These are phyloP conservation scores for Prionace glauca DNA, from an alignment of 2,797 vertebrate genomes.

Conservation along the genomic window DNA sequence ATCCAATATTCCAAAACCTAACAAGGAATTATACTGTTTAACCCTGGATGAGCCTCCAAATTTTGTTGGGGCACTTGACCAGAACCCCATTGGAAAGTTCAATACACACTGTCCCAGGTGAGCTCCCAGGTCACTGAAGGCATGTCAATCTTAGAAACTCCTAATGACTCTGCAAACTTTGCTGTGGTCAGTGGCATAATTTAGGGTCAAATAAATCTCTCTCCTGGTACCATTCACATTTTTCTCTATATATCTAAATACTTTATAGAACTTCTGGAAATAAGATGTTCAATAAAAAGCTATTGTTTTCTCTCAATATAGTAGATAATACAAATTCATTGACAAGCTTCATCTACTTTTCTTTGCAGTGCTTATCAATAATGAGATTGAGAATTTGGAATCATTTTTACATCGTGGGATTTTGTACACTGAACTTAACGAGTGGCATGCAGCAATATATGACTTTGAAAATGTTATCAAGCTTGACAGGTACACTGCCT, in stretches of 20 bases:
- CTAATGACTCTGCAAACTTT: not conserved
- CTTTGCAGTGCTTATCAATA: conserved; percentile 61
- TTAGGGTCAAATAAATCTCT: not conserved
- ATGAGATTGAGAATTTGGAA: conserved; percentile 55
- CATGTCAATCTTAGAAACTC: not conserved
- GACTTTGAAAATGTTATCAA: conserved; percentile 65
- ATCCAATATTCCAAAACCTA: too few relatives aligned
- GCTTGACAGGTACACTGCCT: conserved; percentile 59
- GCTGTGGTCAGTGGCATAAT: not conserved
- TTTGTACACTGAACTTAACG: conserved; percentile 54
- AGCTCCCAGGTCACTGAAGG: not conserved
- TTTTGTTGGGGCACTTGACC: too few relatives aligned
- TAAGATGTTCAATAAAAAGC: not conserved
- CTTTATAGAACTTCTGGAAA: not conserved
- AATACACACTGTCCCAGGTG: too few relatives aligned
- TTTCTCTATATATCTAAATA: not conserved
- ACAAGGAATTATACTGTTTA: too few relatives aligned
- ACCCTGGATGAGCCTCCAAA: too few relatives aligned
- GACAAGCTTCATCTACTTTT: conserved; percentile 33
- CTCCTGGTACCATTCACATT: not conserved
- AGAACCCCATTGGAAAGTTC: too few relatives aligned
- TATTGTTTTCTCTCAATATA: not conserved
- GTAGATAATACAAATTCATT: not conserved
- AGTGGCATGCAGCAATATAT: conserved; percentile 57
- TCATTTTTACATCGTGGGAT: conserved; percentile 65